Evolutionary conservation across 2,797 vertebrate species (phyloP).

Genomic region (Gobionotothen gibberifrons): DNA sequence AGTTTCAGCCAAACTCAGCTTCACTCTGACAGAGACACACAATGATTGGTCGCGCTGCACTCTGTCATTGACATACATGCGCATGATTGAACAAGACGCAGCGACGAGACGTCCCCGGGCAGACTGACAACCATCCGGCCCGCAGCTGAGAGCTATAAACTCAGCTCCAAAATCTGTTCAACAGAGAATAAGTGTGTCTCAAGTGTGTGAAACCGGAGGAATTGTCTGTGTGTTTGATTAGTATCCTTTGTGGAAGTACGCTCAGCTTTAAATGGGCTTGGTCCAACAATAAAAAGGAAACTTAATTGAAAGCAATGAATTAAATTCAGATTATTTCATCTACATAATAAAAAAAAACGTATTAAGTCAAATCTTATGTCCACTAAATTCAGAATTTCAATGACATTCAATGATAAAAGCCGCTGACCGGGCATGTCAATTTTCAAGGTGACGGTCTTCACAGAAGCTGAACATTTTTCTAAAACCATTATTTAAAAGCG

Average conservation of each 20-base stretch:
- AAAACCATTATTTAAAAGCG: background rate
- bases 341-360: background rate
- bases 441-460: background rate
- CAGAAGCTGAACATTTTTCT: background rate
- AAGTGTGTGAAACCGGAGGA: constrained; percentile 1
- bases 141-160: constrained; percentile 43
- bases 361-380: background rate
- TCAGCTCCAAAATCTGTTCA: constrained; percentile 9
- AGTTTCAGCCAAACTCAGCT: constrained; percentile 45
- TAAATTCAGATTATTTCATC: background rate
- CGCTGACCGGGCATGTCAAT: background rate
- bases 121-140: constrained; percentile 54
- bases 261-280: background rate
- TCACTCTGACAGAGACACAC: constrained; percentile 46
- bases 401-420: background rate
- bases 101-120: constrained; percentile 30
- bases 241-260: background rate
- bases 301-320: background rate
- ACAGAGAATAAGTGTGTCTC: background rate
- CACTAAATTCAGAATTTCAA: background rate
- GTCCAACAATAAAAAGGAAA: background rate
- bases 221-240: background rate
- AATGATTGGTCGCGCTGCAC: constrained; percentile 51
- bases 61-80: constrained; percentile 60
- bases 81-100: constrained; percentile 62